Evolutionary conservation across 2,797 vertebrate species (phyloP), one percentile per base, ranked within the genome.

Genomic region (Hydrophis major): DNA sequence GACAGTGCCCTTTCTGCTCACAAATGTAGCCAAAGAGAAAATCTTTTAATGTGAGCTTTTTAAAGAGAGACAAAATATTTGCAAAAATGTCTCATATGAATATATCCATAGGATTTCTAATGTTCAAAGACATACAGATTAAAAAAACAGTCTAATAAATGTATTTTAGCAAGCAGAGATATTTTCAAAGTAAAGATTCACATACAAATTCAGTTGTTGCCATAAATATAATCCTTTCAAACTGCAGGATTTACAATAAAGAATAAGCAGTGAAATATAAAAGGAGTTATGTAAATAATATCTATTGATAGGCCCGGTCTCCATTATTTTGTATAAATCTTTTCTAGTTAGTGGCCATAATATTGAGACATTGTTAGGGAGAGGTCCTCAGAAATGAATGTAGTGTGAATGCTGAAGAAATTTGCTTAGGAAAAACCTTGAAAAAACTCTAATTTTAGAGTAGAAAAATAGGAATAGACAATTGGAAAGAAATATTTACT

Each of bases 1-100:
- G 78, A 6, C 63, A 90, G 86, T 95, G 88, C 90, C 55, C 90
- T 96, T 96, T 96, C 69, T 94, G 57, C 88, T 13, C 13, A 88
- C 42, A 90, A 91, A 57, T 95, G 95, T 95, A 91, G 93, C 90
- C 94, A 56, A 69, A 83, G 92, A 91, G 87, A 66, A 94, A 95
- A 95, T 95, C 91, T 86, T 94, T 50, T 94, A 90, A 94, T 66
- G 78, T 86, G 10, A 95, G 1, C 47, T 55, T 89, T 83, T 92
- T 94, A 28, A 90, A 94, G 94, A 94, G 89, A 6, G 12, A n/a
- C 20, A 22, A 22, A 92, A 83, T 32, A n/a, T 89, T 86, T 92
- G n/a, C 56, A 92, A 56, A 86, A 78, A 14, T 50, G 4, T 86
- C 66, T 37, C 7, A 47, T 74, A 86, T 12, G 37, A 20, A 94